Conservation (phyloP, 1,140 invertebrate species). For the Diabrotica undecimpunctata region DNA sequence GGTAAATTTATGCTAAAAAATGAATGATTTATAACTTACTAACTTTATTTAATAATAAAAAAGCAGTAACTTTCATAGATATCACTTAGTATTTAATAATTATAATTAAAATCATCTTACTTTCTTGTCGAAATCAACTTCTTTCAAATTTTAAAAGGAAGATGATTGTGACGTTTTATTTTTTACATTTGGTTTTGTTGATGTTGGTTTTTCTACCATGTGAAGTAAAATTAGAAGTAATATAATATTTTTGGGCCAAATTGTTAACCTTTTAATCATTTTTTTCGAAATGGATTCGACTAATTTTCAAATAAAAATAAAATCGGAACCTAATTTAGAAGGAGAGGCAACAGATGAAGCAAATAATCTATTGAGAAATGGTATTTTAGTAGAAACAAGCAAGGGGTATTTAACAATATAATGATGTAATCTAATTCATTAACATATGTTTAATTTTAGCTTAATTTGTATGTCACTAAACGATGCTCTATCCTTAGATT, state of each 20-base stretch:
- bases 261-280: background rate
- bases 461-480: slow-evolving; percentile 48
- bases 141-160: background rate
- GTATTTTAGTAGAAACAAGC: slow-evolving; percentile 48
- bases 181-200: background rate
- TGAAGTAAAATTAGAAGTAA: background rate
- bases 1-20: too few relatives aligned
- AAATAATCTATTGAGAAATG: slow-evolving; percentile 48
- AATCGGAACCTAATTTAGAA: slow-evolving; percentile 10
- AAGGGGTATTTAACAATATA: slow-evolving; percentile 42
- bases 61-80: too few relatives aligned
- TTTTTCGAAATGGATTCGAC: background rate
- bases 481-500: slow-evolving; percentile 47
- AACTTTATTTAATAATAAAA: too few relatives aligned
- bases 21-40: too few relatives aligned
- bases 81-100: too few relatives aligned
- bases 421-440: slow-evolving; percentile 16
- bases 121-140: too few relatives aligned
- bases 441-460: slow-evolving; percentile 37
- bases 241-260: background rate
- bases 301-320: slow-evolving; percentile 11
- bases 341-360: slow-evolving; percentile 39
- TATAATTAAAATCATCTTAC: too few relatives aligned
- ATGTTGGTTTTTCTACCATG: background rate
- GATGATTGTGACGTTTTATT: background rate